phyloP scores from a whole-genome alignment of 2,113 vertebrate species.

The Salvelinus sp. region DNA sequence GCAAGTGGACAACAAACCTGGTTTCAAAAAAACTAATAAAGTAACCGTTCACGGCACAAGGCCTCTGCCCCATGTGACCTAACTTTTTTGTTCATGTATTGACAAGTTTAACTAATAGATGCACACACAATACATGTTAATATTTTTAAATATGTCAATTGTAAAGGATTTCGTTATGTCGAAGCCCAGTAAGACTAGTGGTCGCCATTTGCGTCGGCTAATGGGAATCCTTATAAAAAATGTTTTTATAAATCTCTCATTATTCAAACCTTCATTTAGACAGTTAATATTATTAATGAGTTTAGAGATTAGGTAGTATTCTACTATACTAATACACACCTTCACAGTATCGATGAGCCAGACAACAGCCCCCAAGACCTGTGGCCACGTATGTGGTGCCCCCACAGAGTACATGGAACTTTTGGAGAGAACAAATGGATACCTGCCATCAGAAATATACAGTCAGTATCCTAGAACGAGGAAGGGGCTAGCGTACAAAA shows the following conservation, averaged over 20 bases:
- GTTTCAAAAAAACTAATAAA: no score
- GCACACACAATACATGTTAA: no score
- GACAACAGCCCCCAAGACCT: slow-evolving; percentile 87
- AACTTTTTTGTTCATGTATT: no score
- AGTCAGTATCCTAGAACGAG: not conserved
- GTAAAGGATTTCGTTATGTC: no score
- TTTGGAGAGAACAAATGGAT: slow-evolving; percentile 92
- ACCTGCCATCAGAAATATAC: slow-evolving; percentile 69
- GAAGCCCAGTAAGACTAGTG: no score
- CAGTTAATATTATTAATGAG: not conserved
- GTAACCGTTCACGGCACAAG: no score
- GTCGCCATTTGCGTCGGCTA: no score
- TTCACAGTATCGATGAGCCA: slow-evolving; percentile 92
- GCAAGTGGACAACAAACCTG: no score
- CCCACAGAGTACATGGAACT: slow-evolving; percentile 96
- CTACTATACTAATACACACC: slow-evolving; percentile 62
- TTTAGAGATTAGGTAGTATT: no score
- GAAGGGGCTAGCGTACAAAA: not conserved
- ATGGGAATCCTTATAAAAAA: not conserved
- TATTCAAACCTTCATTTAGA: not conserved
- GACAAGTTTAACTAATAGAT: no score
- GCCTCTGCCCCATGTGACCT: no score
- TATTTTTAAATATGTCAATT: no score
- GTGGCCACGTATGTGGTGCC: slow-evolving; percentile 95
- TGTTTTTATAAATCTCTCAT: not conserved